Evolutionary conservation across 2,888 invertebrate species (phyloP).

Genomic region (Drosophila villosipedis): DNA sequence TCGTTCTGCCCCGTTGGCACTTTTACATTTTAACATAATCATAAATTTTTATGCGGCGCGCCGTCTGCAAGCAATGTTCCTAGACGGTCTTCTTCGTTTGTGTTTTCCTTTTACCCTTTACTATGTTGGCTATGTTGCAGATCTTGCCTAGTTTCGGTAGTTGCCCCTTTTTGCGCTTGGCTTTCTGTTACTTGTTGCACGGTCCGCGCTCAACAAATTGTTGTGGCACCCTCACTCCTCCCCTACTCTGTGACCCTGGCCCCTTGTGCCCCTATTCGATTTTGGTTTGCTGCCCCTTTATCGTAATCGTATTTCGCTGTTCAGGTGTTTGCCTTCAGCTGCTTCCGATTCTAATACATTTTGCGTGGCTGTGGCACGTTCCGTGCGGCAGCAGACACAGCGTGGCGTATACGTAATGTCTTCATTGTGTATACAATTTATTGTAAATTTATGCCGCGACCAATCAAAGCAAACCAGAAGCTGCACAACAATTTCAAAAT

Average conservation of each 20-base stretch:
- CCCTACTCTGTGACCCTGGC: too few relatives aligned
- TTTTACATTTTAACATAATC: constrained; percentile 81
- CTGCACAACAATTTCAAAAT: constrained; percentile 36
- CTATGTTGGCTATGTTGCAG: constrained; percentile 4
- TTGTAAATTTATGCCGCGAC: constrained; percentile 66
- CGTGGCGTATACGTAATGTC: constrained; percentile 78
- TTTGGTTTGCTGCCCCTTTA: constrained; percentile 42
- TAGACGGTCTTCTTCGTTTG: constrained; percentile 2
- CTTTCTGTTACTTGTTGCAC: constrained; percentile 64
- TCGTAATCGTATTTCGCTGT: constrained; percentile 72
- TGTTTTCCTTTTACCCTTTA: not conserved
- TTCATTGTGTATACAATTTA: constrained; percentile 75
- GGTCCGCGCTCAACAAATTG: constrained; percentile 69
- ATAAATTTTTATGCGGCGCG: constrained; percentile 80
- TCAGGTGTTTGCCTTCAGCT: constrained; percentile 77
- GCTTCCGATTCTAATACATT: constrained; percentile 79
- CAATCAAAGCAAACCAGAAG: constrained; percentile 62
- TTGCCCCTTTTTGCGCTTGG: constrained; percentile 45
- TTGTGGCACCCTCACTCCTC: constrained; percentile 21
- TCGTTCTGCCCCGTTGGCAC: constrained; percentile 58
- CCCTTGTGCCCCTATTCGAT: constrained; percentile 15
- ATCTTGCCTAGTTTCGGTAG: constrained; percentile 69
- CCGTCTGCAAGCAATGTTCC: constrained; percentile 69
- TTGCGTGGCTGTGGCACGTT: constrained; percentile 65
- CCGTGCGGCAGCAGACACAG: constrained; percentile 35